phyloP scores from a whole-genome alignment of 2,888 invertebrate species.

The Blomia tropicalis region DNA sequence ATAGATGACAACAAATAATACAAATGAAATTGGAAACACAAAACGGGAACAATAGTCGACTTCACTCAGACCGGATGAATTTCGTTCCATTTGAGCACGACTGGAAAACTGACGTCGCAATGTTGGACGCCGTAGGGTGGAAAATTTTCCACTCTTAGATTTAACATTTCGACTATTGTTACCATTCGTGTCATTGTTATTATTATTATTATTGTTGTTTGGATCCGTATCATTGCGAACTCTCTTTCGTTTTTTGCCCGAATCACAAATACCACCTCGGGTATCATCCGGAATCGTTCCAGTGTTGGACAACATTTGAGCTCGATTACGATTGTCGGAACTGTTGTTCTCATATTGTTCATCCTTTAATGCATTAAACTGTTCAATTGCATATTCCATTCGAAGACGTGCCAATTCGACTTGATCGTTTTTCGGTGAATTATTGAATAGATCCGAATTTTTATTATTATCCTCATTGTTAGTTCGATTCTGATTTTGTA shows the following conservation, averaged over 20 bases:
- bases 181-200: not conserved
- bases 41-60: slow-evolving; percentile 15
- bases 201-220: not conserved
- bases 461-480: too few relatives aligned
- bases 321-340: not conserved
- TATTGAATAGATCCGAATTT: too few relatives aligned
- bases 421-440: not conserved
- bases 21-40: slow-evolving; percentile 22
- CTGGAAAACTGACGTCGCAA: slow-evolving; percentile 5
- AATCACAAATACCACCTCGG: not conserved
- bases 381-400: not conserved
- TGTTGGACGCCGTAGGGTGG: not conserved
- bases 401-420: not conserved
- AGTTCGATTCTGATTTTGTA: too few relatives aligned
- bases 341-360: not conserved
- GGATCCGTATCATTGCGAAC: not conserved
- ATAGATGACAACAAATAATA: slow-evolving; percentile 21
- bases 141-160: not conserved
- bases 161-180: not conserved
- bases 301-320: not conserved
- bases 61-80: not conserved
- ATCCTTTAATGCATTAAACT: not conserved
- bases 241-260: not conserved
- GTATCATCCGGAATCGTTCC: not conserved
- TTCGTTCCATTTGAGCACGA: not conserved